Evolutionary conservation across 2,888 invertebrate genomes (phyloP).

Genomic region (Unio delphinus): DNA sequence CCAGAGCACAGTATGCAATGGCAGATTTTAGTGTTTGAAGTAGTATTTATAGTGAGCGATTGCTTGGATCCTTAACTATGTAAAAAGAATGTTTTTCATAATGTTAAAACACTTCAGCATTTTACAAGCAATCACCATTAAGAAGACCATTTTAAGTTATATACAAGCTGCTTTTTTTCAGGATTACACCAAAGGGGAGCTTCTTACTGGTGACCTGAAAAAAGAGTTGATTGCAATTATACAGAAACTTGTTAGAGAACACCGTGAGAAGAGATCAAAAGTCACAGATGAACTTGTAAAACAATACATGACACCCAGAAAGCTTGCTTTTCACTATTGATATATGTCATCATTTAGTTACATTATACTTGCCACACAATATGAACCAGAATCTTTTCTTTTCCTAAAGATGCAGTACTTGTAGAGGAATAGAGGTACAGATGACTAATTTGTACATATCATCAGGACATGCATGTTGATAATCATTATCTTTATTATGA

Average conservation of each 20-base stretch:
- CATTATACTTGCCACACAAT: background rate
- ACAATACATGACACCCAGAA: slow-evolving; percentile 88
- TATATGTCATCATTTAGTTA: background rate
- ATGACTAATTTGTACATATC: too few species aligned
- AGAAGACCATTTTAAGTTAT: too few species aligned
- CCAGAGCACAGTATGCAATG: too few species aligned
- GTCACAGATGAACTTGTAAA: slow-evolving; percentile 89
- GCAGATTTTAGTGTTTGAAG: too few species aligned
- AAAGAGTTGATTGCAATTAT: slow-evolving; percentile 87
- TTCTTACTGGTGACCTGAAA: slow-evolving; percentile 96
- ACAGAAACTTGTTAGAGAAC: slow-evolving; percentile 84
- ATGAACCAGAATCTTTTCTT: slow-evolving; percentile 8
- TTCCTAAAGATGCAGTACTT: background rate
- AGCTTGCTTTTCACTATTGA: slow-evolving; percentile 72
- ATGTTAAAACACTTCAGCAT: too few species aligned
- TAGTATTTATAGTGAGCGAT: too few species aligned
- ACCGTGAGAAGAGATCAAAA: slow-evolving; percentile 84
- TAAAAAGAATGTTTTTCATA: too few species aligned
- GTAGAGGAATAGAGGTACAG: too few species aligned
- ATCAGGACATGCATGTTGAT: too few species aligned
- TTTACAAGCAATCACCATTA: too few species aligned
- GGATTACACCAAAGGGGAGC: slow-evolving; percentile 87
- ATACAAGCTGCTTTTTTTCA: slow-evolving; percentile 65
- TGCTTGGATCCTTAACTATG: too few species aligned
- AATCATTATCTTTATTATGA: too few species aligned